Evolutionary conservation across 2,888 invertebrate genomes (phyloP).

Genomic region (Brachyptera risi): DNA sequence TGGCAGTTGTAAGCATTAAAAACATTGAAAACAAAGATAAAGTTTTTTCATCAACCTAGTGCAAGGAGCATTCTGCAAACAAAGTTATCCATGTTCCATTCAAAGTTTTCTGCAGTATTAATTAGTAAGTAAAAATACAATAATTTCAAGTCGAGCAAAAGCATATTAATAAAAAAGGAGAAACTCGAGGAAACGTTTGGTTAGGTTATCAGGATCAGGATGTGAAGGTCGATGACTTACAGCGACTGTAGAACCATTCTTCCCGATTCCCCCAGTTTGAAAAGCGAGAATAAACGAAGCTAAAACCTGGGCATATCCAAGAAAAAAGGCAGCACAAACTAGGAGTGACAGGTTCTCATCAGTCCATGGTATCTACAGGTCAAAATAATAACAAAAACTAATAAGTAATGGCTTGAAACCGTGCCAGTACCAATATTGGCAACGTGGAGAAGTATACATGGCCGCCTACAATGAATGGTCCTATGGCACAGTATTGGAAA

Average conservation of each 20-base stretch:
- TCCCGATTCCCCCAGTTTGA: slow-evolving; percentile 84
- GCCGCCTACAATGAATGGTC: too few species aligned
- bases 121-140: neutral
- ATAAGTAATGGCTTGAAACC: too few species aligned
- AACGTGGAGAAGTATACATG: too few species aligned
- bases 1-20: too few species aligned
- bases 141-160: neutral
- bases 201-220: too few species aligned
- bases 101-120: neutral
- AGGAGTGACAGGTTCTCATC: slow-evolving; percentile 40
- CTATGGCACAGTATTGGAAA: too few species aligned
- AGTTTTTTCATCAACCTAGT: too few species aligned
- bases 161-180: neutral
- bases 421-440: too few species aligned
- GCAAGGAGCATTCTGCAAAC: neutral
- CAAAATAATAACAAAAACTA: slow-evolving; percentile 19
- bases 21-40: too few species aligned
- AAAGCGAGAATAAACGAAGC: slow-evolving; percentile 53
- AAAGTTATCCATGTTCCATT: neutral
- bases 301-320: slow-evolving; percentile 61
- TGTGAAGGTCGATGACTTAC: slow-evolving; percentile 56
- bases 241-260: slow-evolving; percentile 95
- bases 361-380: slow-evolving; percentile 25
- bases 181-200: neutral
- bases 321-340: slow-evolving; percentile 52